phyloP scores from a whole-genome alignment of 2,113 vertebrate species.

The Pristiophorus japonicus region DNA sequence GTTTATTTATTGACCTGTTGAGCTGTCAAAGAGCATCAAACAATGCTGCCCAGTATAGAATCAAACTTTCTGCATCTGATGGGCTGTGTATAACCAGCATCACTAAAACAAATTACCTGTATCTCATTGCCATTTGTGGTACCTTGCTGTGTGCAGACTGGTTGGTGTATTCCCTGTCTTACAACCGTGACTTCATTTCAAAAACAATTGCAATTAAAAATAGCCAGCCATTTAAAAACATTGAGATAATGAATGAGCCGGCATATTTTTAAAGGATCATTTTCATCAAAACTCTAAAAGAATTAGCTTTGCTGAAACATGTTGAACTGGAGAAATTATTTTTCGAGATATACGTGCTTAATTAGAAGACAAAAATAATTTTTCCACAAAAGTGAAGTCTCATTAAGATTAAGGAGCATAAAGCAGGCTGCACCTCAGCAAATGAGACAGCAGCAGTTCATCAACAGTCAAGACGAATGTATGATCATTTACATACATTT shows the following conservation, averaged over 20 bases:
- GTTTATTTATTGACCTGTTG: too few relatives aligned
- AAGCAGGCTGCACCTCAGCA: background rate
- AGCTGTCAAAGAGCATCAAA: background rate
- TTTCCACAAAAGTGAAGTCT: background rate
- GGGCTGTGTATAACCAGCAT: background rate
- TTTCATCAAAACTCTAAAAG: background rate
- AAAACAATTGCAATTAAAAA: background rate
- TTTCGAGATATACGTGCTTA: background rate
- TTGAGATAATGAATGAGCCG: background rate
- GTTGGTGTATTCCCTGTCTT: too few relatives aligned
- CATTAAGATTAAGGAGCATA: background rate
- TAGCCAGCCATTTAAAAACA: background rate
- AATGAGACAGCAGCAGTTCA: background rate
- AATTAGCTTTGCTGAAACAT: background rate
- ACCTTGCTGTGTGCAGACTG: background rate
- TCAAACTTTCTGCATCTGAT: background rate
- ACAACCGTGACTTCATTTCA: background rate
- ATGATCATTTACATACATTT: background rate
- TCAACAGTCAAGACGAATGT: background rate
- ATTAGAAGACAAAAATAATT: background rate
- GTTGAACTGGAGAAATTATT: background rate
- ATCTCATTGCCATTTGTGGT: background rate
- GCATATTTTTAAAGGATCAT: background rate
- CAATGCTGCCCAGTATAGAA: background rate
- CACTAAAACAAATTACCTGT: background rate